Evolutionary conservation across 2,888 invertebrate genomes (phyloP).

Genomic region (Euclidia mi): DNA sequence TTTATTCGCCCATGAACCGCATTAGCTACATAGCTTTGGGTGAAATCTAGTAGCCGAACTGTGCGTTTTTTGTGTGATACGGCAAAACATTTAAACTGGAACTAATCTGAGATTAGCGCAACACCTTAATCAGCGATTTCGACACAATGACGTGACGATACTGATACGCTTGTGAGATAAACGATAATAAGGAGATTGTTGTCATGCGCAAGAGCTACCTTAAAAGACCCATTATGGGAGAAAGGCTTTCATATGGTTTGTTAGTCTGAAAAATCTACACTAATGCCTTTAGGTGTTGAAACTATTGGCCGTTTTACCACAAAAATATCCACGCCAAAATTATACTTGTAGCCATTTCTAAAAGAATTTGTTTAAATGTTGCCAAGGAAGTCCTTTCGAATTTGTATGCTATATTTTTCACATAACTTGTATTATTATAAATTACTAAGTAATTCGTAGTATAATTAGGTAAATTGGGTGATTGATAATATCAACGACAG

Average conservation of each 20-base stretch:
- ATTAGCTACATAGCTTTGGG: not conserved
- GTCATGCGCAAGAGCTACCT: conserved; percentile 24
- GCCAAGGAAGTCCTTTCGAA: too few relatives aligned
- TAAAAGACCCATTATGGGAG: not conserved
- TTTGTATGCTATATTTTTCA: too few relatives aligned
- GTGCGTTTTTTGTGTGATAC: conserved; percentile 23
- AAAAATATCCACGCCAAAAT: too few relatives aligned
- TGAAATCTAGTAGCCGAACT: conserved; percentile 26
- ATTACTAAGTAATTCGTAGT: too few relatives aligned
- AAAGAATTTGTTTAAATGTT: too few relatives aligned
- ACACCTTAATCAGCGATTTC: conserved; percentile 44
- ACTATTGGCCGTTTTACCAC: too few relatives aligned
- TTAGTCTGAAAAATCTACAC: not conserved
- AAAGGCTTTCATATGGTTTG: not conserved
- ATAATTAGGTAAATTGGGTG: too few relatives aligned
- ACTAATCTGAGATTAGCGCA: conserved; percentile 44
- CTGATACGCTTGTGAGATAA: conserved; percentile 28
- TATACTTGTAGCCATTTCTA: too few relatives aligned
- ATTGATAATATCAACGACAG: too few relatives aligned
- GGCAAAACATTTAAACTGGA: conserved; percentile 35
- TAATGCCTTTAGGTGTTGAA: too few relatives aligned
- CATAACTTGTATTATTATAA: too few relatives aligned
- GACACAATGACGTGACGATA: conserved; percentile 40
- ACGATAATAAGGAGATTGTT: conserved; percentile 36
- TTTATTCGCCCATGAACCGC: too few relatives aligned